Base-by-base conservation (phyloP, 2,888 invertebrate genomes). In the Lycophotia porphyrea region DNA sequence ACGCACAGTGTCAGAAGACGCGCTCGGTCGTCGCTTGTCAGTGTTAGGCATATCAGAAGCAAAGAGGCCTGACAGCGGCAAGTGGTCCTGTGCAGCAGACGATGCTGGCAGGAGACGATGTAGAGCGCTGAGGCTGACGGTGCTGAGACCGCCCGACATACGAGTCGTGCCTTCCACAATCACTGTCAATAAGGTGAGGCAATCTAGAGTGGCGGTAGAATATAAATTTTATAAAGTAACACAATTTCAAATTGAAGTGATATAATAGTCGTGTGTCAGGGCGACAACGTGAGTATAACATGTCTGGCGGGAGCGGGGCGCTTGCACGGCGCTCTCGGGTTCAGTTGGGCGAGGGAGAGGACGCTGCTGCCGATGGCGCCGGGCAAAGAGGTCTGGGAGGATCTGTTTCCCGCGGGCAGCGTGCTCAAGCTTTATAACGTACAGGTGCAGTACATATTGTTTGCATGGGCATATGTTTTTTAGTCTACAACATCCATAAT, bases 311-410 rank as follows among this genome's bases (percentile, higher is more conserved):
- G 97, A 0, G 98, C 97, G 69, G 97, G 97, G 44, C 94, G 96
- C 61, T 95, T 97, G 5, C 97, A 97, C 80, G 97, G 97, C 0
- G 97, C 97, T 58, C 96, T 98, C 72, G 98, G 98, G 7, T 98
- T 98, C 91, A 98, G 98, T 89, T 98, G 98, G 98, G 98, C 98
- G 0, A 97, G 98, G 85, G 98, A 98, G 90, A 97, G 97, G 74
- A 97, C 97, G 24, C 94, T 98, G 21, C 97, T 98, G 36, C 98
- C 98, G 65, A 97, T 98, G 78, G 97, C 97, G 71, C 98, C 98
- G 0, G 98, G 97, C 13, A 97, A 97, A n/a, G 98, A 98, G 89
- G 98, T 98, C 87, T 98, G 98, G 97, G 98, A 98, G 91, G 98
- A 98, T 90, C 96, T 98, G 44, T 98, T 97, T 92, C 98, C 98